A percentile compares a stretch with the other conserved stretches of the same genome.
Evolutionary conservation across 2,113 vertebrate genomes (phyloP).

Genomic region (mouse (Mus musculus)): DNA sequence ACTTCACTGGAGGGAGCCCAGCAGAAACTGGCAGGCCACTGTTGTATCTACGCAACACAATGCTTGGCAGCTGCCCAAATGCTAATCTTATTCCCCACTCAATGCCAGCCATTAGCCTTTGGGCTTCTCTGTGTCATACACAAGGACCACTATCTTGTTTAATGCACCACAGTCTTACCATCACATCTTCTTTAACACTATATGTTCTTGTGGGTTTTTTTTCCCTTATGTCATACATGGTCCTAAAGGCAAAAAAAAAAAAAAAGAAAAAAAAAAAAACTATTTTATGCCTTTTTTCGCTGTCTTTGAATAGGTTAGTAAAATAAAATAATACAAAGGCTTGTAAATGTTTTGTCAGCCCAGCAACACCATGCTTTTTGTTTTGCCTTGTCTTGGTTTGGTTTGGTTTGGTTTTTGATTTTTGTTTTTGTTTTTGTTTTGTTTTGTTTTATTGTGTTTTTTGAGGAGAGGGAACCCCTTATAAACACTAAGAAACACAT

Average conservation of each 20-base stretch:
- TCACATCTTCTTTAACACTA: not conserved
- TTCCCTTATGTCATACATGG: not conserved
- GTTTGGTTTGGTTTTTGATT: too few species aligned
- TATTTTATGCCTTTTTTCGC: not conserved
- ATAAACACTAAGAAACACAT: not conserved
- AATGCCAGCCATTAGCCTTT: accelerated
- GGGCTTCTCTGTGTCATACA: not conserved
- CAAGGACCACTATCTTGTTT: not conserved
- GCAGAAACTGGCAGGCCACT: not conserved
- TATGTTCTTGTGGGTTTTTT: not conserved
- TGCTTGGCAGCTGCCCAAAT: not conserved
- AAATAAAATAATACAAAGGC: not conserved
- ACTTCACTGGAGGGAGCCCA: not conserved
- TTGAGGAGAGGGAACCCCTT: not conserved
- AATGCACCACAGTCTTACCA: not conserved
- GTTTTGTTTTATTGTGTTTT: too few species aligned
- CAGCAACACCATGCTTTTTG: not conserved
- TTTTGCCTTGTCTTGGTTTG: too few species aligned
- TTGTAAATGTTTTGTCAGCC: not conserved
- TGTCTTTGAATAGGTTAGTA: not conserved
- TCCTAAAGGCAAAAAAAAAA: not conserved
- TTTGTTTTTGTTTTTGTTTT: too few species aligned
- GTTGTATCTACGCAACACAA: not conserved
- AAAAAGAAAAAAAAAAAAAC: not conserved
- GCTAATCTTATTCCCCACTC: accelerated